phyloP scores from a whole-genome alignment of 2,888 invertebrate species.

The Lydus trimaculatus region DNA sequence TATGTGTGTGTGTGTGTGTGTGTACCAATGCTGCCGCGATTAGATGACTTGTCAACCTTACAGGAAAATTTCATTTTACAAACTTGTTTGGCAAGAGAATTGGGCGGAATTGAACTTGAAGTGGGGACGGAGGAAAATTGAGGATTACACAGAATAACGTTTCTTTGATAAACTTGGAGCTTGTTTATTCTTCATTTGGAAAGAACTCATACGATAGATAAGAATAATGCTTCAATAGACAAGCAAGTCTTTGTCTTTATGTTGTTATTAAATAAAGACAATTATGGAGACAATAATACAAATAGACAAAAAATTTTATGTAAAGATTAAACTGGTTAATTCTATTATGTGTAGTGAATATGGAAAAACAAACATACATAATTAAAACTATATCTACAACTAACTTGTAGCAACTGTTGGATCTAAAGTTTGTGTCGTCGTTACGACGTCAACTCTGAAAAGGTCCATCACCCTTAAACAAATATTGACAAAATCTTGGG shows the following conservation, averaged over 20 bases:
- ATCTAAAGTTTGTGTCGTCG: not conserved
- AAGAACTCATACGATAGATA: slow-evolving; percentile 31
- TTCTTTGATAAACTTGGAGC: slow-evolving; percentile 55
- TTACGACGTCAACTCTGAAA: slow-evolving; percentile 5
- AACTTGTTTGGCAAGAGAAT: slow-evolving; percentile 67
- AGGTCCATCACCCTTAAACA: slow-evolving; percentile 21
- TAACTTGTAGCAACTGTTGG: not conserved
- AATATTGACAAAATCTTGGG: slow-evolving; percentile 31
- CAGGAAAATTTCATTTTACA: slow-evolving; percentile 67
- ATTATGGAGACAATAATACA: no score
- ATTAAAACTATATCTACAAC: slow-evolving; percentile 4
- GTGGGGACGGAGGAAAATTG: slow-evolving; percentile 51
- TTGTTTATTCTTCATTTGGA: slow-evolving; percentile 52
- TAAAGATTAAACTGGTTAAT: slow-evolving; percentile 19
- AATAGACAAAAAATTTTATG: slow-evolving; percentile 29
- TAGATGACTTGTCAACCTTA: slow-evolving; percentile 67
- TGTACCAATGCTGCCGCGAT: slow-evolving; percentile 56
- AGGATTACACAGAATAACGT: slow-evolving; percentile 53
- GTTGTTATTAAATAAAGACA: not conserved
- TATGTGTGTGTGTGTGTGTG: slow-evolving; percentile 9
- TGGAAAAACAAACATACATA: not conserved
- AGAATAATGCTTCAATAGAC: slow-evolving; percentile 21
- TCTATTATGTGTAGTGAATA: not conserved
- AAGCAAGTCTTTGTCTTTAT: not conserved
- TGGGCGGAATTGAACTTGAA: slow-evolving; percentile 64